phyloP scores from a whole-genome alignment of 2,113 vertebrate species.

The Megaptera novaeangliae region DNA sequence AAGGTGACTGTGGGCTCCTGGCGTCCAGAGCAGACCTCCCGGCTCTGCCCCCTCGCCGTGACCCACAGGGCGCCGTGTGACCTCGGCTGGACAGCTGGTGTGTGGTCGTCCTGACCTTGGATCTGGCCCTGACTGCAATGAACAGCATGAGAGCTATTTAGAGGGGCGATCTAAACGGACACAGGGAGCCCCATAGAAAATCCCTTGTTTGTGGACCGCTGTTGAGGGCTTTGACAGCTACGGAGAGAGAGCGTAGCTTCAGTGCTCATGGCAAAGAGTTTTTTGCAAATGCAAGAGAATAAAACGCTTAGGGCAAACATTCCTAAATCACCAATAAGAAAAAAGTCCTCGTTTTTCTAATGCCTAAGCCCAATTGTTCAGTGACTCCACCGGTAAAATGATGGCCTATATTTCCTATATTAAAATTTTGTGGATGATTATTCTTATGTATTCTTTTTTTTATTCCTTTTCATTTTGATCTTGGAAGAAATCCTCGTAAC shows the following conservation, averaged over 20 bases:
- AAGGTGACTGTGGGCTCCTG: accelerated
- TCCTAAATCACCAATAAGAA: accelerated
- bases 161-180: accelerated
- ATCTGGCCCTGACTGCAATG: background rate
- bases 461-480: background rate
- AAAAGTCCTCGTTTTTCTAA: accelerated
- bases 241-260: background rate
- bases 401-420: accelerated
- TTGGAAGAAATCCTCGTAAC: conserved; percentile 24
- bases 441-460: accelerated
- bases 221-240: background rate
- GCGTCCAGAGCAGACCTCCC: background rate
- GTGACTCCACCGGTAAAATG: accelerated
- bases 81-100: too few species aligned
- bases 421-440: background rate
- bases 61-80: accelerated
- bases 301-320: background rate
- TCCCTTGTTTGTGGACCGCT: accelerated
- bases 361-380: accelerated
- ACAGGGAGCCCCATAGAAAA: background rate
- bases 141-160: background rate
- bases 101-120: background rate
- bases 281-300: background rate
- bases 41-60: background rate
- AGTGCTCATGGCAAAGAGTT: background rate